Percentiles rank a stretch among this genome's conserved stretches.
phyloP scores from a whole-genome alignment of 37 sponge, comb jelly and placozoan species.

The Petrosia ficiformis region DNA sequence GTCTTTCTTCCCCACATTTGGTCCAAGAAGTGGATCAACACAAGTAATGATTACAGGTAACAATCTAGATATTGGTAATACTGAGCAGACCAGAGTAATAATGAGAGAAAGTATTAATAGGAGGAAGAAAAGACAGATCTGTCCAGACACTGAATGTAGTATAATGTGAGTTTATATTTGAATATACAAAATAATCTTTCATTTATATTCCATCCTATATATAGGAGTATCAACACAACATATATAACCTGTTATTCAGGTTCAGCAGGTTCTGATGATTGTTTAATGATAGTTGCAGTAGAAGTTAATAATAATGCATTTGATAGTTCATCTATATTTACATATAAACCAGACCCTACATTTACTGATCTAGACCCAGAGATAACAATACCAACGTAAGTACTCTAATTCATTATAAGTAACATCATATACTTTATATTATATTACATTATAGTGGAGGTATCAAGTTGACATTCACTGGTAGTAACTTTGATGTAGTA shows the following conservation, averaged over 20 bases:
- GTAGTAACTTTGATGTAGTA: slow-evolving; percentile 39
- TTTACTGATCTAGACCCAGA: slow-evolving; percentile 20
- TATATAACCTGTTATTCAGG: neutral
- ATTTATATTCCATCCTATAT: neutral
- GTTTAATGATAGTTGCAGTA: slow-evolving; percentile 1
- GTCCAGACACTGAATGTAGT: neutral
- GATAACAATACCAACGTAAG: slow-evolving; percentile 39
- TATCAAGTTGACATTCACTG: slow-evolving; percentile 37
- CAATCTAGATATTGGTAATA: slow-evolving; percentile 58
- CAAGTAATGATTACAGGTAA: slow-evolving; percentile 49
- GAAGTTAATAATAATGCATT: slow-evolving; percentile 16
- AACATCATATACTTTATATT: neutral
- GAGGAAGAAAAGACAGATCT: neutral
- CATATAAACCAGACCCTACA: slow-evolving; percentile 30
- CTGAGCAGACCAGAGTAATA: slow-evolving; percentile 22
- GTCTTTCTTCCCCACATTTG: slow-evolving; percentile 55
- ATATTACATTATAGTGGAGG: slow-evolving; percentile 44
- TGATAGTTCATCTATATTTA: slow-evolving; percentile 19
- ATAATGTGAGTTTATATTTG: slow-evolving; percentile 19
- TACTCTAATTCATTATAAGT: neutral
- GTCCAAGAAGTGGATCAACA: slow-evolving; percentile 77
- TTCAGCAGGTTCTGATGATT: neutral
- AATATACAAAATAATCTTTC: neutral
- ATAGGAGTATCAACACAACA: neutral
- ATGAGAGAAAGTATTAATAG: slow-evolving; percentile 9